Evolutionary conservation across 2,888 invertebrate species (phyloP).

Genomic region (Orchesella flavescens): DNA sequence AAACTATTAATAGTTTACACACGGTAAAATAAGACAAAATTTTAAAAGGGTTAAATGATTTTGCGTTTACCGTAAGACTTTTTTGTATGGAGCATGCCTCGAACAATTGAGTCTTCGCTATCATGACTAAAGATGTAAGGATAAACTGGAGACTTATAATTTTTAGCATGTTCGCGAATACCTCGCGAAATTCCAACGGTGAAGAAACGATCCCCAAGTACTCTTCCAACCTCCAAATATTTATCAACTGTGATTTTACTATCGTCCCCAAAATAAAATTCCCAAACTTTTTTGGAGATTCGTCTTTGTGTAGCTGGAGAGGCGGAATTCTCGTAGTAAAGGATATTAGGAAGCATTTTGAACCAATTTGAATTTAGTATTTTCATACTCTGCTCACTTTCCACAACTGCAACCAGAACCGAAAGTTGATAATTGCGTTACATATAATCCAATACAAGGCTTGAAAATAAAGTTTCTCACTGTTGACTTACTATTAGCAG

Average conservation of each 20-base stretch:
- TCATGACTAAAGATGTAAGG: conserved; percentile 64
- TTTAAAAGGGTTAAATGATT: not conserved
- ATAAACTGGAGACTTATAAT: conserved; percentile 64
- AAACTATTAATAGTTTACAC: not conserved
- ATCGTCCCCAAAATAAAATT: conserved; percentile 74
- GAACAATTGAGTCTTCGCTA: conserved; percentile 55
- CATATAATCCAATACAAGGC: not conserved
- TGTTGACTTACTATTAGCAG: conserved; percentile 34
- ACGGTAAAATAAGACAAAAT: no score
- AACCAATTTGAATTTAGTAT: conserved; percentile 35
- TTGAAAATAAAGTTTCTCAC: not conserved
- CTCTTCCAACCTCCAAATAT: conserved; percentile 17
- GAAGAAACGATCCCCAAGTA: conserved; percentile 51
- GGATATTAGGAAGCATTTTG: conserved; percentile 45
- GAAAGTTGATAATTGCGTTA: not conserved
- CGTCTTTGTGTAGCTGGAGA: conserved; percentile 26
- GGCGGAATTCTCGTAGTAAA: conserved; percentile 46
- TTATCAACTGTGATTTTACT: conserved; percentile 27
- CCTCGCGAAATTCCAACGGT: conserved; percentile 19
- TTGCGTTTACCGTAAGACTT: conserved; percentile 31
- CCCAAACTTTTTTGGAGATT: conserved; percentile 10
- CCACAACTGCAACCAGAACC: conserved; percentile 36
- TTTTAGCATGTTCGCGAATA: conserved; percentile 46
- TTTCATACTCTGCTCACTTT: conserved; percentile 29
- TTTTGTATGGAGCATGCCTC: conserved; percentile 30